phyloP scores from a whole-genome alignment of 2,888 invertebrate species.

The Amphipoea oculea region DNA sequence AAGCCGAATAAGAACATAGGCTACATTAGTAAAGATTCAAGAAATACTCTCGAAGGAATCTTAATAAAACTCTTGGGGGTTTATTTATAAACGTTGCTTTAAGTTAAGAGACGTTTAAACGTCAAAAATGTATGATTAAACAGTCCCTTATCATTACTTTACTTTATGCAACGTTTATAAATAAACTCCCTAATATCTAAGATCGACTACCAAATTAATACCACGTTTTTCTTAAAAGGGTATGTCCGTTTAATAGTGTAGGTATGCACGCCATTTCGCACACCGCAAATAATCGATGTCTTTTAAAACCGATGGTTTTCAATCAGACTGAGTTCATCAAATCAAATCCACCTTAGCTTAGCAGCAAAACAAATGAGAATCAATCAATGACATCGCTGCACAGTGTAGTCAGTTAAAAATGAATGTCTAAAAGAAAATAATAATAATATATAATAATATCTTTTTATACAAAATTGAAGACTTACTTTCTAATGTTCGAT shows the following conservation, averaged over 20 bases:
- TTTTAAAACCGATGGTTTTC: neutral
- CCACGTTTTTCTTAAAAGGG: neutral
- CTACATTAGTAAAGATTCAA: neutral
- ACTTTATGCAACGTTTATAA: no score
- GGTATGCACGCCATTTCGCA: neutral
- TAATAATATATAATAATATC: no score
- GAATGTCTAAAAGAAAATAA: no score
- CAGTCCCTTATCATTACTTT: no score
- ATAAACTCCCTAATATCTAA: no score
- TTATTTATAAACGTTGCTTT: no score
- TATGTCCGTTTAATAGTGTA: neutral
- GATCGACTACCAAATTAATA: no score
- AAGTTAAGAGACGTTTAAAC: no score
- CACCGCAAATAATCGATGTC: neutral
- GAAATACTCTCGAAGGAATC: neutral
- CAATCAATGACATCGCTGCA: neutral
- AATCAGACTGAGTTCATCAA: neutral
- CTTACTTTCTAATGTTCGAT: constrained; percentile 32
- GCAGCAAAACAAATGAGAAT: neutral
- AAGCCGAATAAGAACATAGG: neutral
- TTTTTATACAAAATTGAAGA: neutral
- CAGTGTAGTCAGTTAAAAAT: neutral
- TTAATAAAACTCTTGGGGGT: neutral
- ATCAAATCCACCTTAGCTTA: neutral
- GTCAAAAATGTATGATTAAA: no score